Conservation (phyloP, 2,888 invertebrate genomes). For the Crematogaster levior region DNA sequence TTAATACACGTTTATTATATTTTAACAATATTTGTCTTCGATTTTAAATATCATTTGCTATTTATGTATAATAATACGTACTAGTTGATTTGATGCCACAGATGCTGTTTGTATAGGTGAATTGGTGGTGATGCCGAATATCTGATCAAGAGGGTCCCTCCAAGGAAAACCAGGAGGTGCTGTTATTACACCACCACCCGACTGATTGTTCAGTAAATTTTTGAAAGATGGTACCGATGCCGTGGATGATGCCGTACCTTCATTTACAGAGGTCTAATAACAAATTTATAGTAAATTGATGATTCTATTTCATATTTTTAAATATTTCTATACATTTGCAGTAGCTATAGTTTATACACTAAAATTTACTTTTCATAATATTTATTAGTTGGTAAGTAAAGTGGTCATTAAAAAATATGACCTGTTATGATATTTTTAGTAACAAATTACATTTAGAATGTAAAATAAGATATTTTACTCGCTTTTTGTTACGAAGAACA, state of each 20-base stretch:
- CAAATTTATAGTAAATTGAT: conserved; percentile 3
- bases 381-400: not conserved
- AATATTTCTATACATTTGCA: not conserved
- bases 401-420: not conserved
- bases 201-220: conserved; percentile 74
- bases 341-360: not conserved
- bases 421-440: not conserved
- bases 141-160: conserved; percentile 83
- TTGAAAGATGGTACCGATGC: conserved; percentile 73
- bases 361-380: not conserved
- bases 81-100: conserved; percentile 81
- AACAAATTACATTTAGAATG: not conserved
- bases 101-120: conserved; percentile 81
- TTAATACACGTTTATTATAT: not conserved
- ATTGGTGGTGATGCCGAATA: conserved; percentile 83
- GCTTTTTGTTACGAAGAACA: not conserved
- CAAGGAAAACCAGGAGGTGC: conserved; percentile 82
- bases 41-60: not conserved
- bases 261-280: conserved; percentile 76
- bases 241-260: conserved; percentile 70
- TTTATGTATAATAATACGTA: conserved; percentile 63
- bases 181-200: conserved; percentile 72
- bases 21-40: not conserved
- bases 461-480: not conserved
- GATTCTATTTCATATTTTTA: not conserved